phyloP scores from a whole-genome alignment of 1,140 invertebrate species.

The Monomorium pharaonis region DNA sequence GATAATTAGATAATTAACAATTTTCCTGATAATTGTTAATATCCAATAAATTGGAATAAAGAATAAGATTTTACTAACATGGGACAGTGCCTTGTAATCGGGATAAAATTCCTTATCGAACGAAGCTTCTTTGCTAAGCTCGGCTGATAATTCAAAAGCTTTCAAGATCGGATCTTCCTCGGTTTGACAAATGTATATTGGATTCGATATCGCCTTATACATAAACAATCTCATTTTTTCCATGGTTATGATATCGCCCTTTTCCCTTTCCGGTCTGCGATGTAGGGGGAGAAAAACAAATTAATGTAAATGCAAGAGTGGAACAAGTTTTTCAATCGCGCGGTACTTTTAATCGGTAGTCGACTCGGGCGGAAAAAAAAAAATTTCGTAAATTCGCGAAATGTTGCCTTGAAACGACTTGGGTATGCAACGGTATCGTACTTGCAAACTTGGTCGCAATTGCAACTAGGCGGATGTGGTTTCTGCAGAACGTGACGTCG shows the following conservation, averaged over 20 bases:
- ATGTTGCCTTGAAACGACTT: background rate
- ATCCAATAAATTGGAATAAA: background rate
- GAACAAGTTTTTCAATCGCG: background rate
- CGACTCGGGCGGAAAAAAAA: background rate
- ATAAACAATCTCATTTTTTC: conserved; percentile 85
- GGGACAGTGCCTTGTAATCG: conserved; percentile 86
- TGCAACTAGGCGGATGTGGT: conserved; percentile 88
- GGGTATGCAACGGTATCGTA: conserved; percentile 68
- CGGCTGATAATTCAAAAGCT: conserved; percentile 87
- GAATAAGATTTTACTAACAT: conserved; percentile 65
- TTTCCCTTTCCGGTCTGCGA: conserved; percentile 75
- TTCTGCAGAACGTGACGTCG: conserved; percentile 84
- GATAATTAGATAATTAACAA: background rate
- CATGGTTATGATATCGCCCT: conserved; percentile 83
- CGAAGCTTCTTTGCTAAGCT: conserved; percentile 84
- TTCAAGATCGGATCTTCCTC: conserved; percentile 88
- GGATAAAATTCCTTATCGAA: conserved; percentile 86
- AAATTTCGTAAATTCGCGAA: background rate
- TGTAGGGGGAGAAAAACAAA: background rate
- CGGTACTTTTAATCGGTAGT: background rate
- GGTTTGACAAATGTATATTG: conserved; percentile 88
- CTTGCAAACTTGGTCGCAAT: conserved; percentile 86
- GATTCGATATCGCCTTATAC: conserved; percentile 88
- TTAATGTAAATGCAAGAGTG: background rate
- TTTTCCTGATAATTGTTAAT: background rate